phyloP scores from a whole-genome alignment of 2,113 vertebrate species.

The Leuciscus idus region DNA sequence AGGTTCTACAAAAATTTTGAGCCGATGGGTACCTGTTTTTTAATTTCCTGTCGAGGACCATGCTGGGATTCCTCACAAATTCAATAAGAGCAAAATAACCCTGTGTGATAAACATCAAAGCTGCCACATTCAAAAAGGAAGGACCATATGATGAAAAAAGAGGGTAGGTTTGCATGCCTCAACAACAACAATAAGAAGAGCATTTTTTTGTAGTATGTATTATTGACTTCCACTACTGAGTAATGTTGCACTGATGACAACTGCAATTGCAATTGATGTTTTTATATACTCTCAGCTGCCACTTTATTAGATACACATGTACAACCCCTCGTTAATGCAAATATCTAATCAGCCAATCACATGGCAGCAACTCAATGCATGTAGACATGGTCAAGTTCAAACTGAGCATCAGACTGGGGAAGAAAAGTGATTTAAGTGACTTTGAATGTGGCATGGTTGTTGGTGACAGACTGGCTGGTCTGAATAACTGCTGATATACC shows the following conservation, averaged over 20 bases:
- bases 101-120: constrained; percentile 47
- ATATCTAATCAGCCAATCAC: too few species aligned
- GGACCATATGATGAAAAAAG: constrained; percentile 11
- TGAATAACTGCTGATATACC: too few species aligned
- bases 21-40: constrained; percentile 54
- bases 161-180: constrained; percentile 25
- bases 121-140: constrained; percentile 40
- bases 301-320: too few species aligned
- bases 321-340: too few species aligned
- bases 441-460: too few species aligned
- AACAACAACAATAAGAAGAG: background rate
- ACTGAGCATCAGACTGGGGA: too few species aligned
- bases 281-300: too few species aligned
- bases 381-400: too few species aligned
- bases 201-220: background rate
- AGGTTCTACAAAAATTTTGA: constrained; percentile 13
- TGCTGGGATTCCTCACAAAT: constrained; percentile 57
- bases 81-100: constrained; percentile 62
- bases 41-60: constrained; percentile 68
- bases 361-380: too few species aligned
- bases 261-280: background rate
- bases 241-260: background rate
- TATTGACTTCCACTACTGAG: background rate
- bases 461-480: too few species aligned
- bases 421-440: too few species aligned